phyloP scores from a whole-genome alignment of 2,113 vertebrate species.

The Callocephalon fimbriatum region DNA sequence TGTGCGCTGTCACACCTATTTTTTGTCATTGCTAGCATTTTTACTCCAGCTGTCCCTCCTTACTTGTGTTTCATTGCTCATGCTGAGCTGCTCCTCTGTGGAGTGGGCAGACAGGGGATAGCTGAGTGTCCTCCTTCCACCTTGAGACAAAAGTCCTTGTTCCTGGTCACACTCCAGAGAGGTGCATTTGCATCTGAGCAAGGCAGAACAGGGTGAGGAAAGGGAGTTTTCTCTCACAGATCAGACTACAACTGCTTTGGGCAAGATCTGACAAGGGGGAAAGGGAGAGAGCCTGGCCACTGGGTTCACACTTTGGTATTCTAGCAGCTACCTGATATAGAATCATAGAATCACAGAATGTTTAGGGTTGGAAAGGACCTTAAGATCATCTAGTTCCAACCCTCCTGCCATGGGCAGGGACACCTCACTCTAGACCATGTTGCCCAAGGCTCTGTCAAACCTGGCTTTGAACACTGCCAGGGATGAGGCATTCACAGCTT shows the following conservation, averaged over 20 bases:
- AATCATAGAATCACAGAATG: neutral
- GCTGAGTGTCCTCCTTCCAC: neutral
- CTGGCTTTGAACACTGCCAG: neutral
- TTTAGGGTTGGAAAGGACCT: neutral
- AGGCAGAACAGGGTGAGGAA: neutral
- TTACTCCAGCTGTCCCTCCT: neutral
- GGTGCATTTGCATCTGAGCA: neutral
- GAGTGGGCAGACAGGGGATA: neutral
- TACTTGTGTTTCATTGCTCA: neutral
- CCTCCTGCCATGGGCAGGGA: neutral
- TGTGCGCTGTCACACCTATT: fast-evolving
- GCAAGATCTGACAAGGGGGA: neutral
- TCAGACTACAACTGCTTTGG: neutral
- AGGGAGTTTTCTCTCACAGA: neutral
- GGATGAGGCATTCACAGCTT: neutral
- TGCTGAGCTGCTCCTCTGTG: neutral
- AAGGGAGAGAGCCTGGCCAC: neutral
- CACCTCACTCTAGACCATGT: neutral
- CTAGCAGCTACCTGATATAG: neutral
- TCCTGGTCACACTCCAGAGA: neutral
- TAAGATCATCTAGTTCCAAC: neutral
- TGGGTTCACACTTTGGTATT: neutral
- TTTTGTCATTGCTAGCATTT: neutral
- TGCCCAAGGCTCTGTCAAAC: neutral
- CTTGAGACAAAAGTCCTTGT: fast-evolving